phyloP scores from a whole-genome alignment of 2,113 vertebrate species.

The Phaethon lepturus region DNA sequence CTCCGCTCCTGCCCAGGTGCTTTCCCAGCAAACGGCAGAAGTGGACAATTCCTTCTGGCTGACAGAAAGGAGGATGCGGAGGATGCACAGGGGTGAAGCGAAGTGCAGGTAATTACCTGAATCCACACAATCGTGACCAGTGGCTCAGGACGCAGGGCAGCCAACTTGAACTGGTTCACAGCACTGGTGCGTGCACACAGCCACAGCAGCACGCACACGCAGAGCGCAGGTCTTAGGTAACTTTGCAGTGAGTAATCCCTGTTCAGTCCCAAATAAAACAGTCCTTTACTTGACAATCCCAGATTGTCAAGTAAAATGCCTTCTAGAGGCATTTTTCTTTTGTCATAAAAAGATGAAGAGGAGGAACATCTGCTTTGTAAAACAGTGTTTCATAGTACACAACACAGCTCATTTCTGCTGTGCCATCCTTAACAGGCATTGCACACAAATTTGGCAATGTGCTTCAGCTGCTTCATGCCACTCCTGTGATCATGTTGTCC shows the following conservation, averaged over 20 bases:
- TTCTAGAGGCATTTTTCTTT: not conserved
- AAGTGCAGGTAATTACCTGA: not conserved
- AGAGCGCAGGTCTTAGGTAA: not conserved
- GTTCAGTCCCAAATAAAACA: not conserved
- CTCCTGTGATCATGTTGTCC: not conserved
- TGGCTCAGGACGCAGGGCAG: not conserved
- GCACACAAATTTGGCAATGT: not conserved
- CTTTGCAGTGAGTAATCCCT: not conserved
- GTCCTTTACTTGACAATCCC: not conserved
- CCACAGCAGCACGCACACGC: fast-evolving
- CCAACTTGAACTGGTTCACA: not conserved
- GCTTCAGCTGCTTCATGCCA: not conserved
- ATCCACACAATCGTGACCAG: fast-evolving
- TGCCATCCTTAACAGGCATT: not conserved
- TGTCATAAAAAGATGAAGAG: not conserved
- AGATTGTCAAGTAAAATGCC: not conserved
- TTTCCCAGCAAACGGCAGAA: not conserved
- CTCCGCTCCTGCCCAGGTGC: not conserved
- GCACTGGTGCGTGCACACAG: not conserved
- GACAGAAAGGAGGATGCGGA: not conserved
- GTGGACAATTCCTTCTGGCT: not conserved
- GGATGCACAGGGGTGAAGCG: fast-evolving
- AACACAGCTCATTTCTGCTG: not conserved
- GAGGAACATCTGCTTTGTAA: not conserved
- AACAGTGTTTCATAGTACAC: not conserved